phyloP scores from a whole-genome alignment of 1,140 invertebrate species.

The Drosophila seguyi region DNA sequence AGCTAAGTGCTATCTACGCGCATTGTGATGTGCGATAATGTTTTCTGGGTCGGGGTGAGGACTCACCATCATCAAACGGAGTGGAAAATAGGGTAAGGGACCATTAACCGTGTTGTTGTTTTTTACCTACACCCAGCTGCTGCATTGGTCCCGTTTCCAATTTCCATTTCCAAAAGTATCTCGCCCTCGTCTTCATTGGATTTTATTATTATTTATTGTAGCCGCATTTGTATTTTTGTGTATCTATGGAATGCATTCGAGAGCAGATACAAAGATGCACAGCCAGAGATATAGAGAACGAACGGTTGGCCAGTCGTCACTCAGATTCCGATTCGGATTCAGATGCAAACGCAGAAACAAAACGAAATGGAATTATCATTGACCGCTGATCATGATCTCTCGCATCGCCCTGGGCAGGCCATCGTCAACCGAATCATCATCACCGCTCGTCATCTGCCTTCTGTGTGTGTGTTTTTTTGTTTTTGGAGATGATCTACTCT shows the following conservation, averaged over 20 bases:
- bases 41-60: conserved; percentile 7
- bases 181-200: conserved; percentile 24
- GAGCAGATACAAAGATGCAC: conserved; percentile 41
- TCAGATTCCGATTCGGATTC: conserved; percentile 48
- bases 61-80: conserved; percentile 19
- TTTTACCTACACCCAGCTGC: conserved; percentile 30
- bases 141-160: conserved; percentile 14
- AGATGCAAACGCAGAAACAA: conserved; percentile 67
- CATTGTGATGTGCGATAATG: conserved; percentile 32
- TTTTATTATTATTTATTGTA: conserved; percentile 78
- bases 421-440: too few relatives aligned
- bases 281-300: conserved; percentile 36
- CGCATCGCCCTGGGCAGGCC: too few relatives aligned
- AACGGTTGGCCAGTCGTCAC: conserved; percentile 25
- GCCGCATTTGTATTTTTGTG: conserved; percentile 82
- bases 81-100: conserved; percentile 14
- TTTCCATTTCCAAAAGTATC: conserved; percentile 27
- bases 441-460: conserved; percentile 48
- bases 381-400: conserved; percentile 56
- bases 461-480: conserved; percentile 18
- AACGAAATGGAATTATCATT: conserved; percentile 62
- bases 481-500: conserved; percentile 35
- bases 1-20: conserved; percentile 40
- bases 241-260: conserved; percentile 80
- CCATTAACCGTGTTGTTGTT: neutral